Evolutionary conservation across 1,140 invertebrate species (phyloP).

Genomic region (Laupala kohalensis): DNA sequence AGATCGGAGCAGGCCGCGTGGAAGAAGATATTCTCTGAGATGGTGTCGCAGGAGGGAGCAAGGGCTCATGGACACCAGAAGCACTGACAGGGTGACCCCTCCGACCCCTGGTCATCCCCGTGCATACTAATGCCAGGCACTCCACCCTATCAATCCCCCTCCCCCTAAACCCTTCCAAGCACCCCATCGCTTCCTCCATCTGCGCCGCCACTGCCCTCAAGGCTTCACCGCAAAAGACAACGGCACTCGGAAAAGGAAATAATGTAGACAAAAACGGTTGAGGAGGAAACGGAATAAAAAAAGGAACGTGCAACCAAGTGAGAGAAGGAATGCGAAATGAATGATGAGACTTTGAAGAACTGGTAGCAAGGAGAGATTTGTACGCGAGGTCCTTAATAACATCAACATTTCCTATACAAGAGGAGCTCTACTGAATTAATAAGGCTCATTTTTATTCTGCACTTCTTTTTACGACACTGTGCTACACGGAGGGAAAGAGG

Average conservation of each 20-base stretch:
- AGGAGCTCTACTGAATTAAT: not conserved
- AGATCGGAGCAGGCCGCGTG: no score
- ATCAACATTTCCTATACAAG: not conserved
- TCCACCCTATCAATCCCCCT: no score
- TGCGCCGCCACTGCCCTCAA: not conserved
- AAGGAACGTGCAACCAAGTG: not conserved
- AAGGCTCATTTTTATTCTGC: not conserved
- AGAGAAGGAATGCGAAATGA: not conserved
- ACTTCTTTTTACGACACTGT: not conserved
- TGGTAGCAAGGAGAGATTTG: not conserved
- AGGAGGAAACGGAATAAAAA: not conserved
- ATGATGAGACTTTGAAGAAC: not conserved
- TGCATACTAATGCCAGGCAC: no score
- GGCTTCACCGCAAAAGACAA: not conserved
- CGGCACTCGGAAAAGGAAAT: not conserved
- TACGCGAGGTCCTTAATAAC: not conserved
- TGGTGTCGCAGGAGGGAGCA: no score
- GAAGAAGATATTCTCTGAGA: no score
- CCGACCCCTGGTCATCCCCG: no score
- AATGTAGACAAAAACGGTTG: not conserved
- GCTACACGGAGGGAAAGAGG: not conserved
- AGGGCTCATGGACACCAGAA: no score
- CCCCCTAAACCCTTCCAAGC: no score
- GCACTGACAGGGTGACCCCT: no score
- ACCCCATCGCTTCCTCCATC: no score